Evolutionary conservation across 53 echinoderm and acorn worm species (phyloP).

Genomic region (Patiria pectinifera): DNA sequence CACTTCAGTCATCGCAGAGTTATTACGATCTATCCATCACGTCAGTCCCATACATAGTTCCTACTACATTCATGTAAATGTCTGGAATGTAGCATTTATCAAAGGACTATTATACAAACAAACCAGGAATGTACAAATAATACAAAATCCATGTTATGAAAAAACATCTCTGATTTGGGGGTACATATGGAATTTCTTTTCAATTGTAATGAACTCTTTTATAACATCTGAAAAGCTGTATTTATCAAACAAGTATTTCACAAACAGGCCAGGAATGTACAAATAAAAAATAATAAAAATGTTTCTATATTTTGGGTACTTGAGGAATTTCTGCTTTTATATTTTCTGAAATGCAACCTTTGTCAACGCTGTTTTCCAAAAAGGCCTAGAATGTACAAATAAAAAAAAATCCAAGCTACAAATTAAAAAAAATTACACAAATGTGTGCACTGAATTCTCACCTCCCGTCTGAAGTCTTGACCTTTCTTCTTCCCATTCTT

Average conservation of each 20-base stretch:
- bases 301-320: no score
- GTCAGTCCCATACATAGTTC: neutral
- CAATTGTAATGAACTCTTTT: no score
- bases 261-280: no score
- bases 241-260: no score
- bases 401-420: no score
- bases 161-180: no score
- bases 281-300: no score
- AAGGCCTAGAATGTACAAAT: no score
- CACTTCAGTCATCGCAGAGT: neutral
- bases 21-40: constrained; percentile 1
- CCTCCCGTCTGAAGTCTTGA: constrained; percentile 4
- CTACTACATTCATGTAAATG: neutral
- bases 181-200: no score
- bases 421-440: no score
- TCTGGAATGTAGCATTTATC: neutral
- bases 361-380: no score
- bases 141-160: neutral
- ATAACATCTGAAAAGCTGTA: no score
- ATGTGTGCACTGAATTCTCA: neutral
- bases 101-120: neutral
- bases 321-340: neutral
- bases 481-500: constrained; percentile 9
- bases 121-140: neutral
- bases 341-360: neutral